Percentiles rank a stretch among this genome's conserved stretches.
phyloP scores from a whole-genome alignment of 30 jellyfish, hydroid and myxozoan species.

The Cassiopea andromeda region DNA sequence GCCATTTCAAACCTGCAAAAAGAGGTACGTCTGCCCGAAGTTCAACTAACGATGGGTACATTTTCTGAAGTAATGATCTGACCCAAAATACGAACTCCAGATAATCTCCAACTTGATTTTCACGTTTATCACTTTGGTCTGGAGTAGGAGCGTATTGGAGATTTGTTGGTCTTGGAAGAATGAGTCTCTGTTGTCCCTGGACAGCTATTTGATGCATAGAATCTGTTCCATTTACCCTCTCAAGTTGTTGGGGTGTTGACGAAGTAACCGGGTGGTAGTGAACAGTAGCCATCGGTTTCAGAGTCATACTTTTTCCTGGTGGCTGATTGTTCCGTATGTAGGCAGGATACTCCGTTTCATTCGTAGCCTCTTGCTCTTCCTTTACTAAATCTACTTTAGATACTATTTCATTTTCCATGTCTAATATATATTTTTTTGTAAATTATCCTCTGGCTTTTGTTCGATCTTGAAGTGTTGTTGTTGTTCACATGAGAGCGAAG shows the following conservation, averaged over 20 bases:
- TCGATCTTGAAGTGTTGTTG: not conserved
- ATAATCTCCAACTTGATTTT: not conserved
- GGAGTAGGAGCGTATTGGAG: not conserved
- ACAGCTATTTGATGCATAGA: not conserved
- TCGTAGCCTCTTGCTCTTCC: not conserved
- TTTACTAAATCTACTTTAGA: not conserved
- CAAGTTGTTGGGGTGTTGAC: not conserved
- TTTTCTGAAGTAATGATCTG: not conserved
- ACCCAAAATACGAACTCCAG: conserved; percentile 8
- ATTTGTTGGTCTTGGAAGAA: not conserved
- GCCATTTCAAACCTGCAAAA: not conserved
- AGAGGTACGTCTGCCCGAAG: conserved; percentile 10
- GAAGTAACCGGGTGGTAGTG: conserved; percentile 3
- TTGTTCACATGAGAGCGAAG: not conserved
- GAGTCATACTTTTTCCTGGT: not conserved
- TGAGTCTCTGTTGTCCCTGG: not conserved
- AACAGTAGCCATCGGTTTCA: not conserved
- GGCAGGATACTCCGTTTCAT: not conserved
- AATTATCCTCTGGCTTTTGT: not conserved
- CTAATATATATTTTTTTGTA: not conserved
- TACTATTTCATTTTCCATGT: not conserved
- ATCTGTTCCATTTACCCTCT: not conserved
- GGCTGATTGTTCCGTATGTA: not conserved
- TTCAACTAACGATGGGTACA: not conserved
- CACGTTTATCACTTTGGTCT: not conserved